A percentile compares a stretch with the other conserved stretches of the same genome.
Conservation (phyloP, 1,140 invertebrate species). For the Octopus sinensis region DNA sequence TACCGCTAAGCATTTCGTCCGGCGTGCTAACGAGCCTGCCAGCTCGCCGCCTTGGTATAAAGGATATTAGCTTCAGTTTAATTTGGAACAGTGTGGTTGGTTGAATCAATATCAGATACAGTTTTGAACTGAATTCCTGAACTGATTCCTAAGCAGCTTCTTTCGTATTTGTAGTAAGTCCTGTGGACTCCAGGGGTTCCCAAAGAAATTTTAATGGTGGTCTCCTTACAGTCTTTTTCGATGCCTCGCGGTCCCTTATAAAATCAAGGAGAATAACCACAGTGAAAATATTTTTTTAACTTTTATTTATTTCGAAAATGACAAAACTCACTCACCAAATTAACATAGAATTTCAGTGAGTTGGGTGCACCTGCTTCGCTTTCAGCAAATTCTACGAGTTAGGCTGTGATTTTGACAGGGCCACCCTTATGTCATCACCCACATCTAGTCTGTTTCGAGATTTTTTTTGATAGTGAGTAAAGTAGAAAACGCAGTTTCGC, state of each 20-base stretch:
- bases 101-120: no score
- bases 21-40: no score
- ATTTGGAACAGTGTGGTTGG: no score
- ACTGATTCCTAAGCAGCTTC: no score
- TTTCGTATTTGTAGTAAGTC: no score
- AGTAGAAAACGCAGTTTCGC: not conserved
- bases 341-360: not conserved
- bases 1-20: no score
- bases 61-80: no score
- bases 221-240: not conserved
- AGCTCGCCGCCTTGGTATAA: no score
- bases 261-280: not conserved
- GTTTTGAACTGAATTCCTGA: no score
- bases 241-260: not conserved
- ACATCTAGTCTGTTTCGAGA: slow-evolving; percentile 2
- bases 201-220: not conserved
- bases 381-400: not conserved
- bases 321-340: not conserved
- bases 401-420: not conserved
- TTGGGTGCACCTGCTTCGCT: not conserved
- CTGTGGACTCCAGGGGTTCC: not conserved
- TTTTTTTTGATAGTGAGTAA: not conserved
- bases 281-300: not conserved
- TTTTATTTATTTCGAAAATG: not conserved
- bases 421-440: not conserved